A percentile compares a stretch with the other conserved stretches of the same genome.
phyloP scores from a whole-genome alignment of 2,797 vertebrate species.

The Taeniopygia guttata region DNA sequence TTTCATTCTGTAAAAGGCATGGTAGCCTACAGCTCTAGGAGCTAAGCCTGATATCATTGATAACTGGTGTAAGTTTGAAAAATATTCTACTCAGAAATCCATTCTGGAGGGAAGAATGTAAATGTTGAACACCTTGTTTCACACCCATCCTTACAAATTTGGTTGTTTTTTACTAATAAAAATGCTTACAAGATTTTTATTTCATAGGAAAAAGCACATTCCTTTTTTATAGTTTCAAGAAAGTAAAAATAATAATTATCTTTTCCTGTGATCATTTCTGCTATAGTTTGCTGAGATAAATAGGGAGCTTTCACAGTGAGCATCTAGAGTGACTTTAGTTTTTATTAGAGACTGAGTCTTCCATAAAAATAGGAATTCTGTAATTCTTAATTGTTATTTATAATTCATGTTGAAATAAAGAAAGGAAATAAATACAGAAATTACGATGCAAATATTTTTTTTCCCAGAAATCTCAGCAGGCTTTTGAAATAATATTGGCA shows the following conservation, averaged over 20 bases:
- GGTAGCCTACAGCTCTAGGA: background rate
- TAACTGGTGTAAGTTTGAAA: background rate
- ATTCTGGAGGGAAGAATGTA: background rate
- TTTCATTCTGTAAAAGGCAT: background rate
- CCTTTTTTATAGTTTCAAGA: background rate
- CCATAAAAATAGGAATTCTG: background rate
- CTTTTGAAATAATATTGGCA: background rate
- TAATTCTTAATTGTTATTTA: background rate
- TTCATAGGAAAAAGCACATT: background rate
- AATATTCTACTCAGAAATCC: background rate
- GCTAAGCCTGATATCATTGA: background rate
- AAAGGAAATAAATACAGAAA: background rate
- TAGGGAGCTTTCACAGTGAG: background rate
- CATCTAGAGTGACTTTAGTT: background rate
- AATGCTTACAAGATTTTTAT: background rate
- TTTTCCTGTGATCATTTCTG: background rate
- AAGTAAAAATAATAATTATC: background rate
- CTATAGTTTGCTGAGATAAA: background rate
- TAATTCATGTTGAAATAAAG: background rate
- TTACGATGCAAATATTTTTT: fast-evolving
- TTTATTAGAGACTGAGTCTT: background rate
- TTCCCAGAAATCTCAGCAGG: background rate
- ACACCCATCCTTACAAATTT: background rate
- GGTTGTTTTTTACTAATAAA: background rate
- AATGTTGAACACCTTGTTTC: background rate